phyloP scores from a whole-genome alignment of 1,140 invertebrate species.

The Drosophila trapezifrons region DNA sequence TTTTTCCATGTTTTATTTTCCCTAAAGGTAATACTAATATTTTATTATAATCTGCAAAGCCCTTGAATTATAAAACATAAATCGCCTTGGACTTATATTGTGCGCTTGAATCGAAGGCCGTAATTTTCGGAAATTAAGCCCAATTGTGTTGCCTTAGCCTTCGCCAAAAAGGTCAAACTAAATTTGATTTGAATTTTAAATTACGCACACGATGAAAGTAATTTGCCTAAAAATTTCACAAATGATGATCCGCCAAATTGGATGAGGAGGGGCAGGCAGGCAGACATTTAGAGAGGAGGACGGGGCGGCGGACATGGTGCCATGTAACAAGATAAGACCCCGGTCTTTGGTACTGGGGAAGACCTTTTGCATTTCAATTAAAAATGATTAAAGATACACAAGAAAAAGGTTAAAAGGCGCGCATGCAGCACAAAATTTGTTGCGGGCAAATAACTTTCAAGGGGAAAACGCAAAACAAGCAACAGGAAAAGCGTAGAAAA shows the following conservation, averaged over 20 bases:
- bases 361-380: constrained; percentile 74
- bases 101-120: constrained; percentile 3
- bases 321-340: constrained; percentile 27
- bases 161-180: constrained; percentile 43
- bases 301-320: not conserved
- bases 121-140: constrained; percentile 6
- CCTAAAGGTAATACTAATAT: too few species aligned
- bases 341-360: constrained; percentile 3
- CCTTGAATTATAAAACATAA: not conserved
- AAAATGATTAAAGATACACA: constrained; percentile 79
- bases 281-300: not conserved
- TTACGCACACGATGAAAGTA: constrained; percentile 42
- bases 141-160: constrained; percentile 4
- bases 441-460: constrained; percentile 70
- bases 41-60: not conserved
- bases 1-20: too few species aligned
- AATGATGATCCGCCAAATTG: constrained; percentile 33
- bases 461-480: constrained; percentile 34
- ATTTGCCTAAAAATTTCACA: constrained; percentile 41
- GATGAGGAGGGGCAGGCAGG: not conserved
- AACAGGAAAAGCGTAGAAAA: constrained; percentile 26
- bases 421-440: constrained; percentile 72
- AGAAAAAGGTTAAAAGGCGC: constrained; percentile 71
- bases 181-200: constrained; percentile 48
- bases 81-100: not conserved